Conservation (phyloP, 2,797 vertebrate species). For the Sarcoramphus papa region DNA sequence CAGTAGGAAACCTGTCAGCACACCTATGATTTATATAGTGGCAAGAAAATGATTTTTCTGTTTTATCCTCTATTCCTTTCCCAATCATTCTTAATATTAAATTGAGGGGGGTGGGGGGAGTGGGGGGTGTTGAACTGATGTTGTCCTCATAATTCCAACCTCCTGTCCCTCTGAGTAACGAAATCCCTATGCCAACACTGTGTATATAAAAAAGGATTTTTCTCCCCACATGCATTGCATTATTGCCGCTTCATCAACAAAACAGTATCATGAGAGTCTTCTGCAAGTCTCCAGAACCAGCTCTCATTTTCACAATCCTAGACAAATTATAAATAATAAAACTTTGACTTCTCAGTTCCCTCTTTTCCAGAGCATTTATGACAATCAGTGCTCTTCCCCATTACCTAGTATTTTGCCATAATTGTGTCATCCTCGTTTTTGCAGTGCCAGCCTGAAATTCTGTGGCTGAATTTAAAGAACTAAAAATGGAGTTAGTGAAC, state of each 20-base stretch:
- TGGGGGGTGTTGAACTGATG: neutral
- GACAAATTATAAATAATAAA: neutral
- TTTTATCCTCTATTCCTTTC: neutral
- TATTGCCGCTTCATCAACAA: neutral
- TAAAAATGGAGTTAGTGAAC: neutral
- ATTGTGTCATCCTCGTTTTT: neutral
- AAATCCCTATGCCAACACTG: neutral
- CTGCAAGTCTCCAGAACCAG: neutral
- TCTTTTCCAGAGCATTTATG: neutral
- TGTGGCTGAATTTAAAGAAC: neutral
- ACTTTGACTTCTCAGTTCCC: neutral
- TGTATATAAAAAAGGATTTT: neutral
- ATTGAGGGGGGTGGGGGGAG: neutral
- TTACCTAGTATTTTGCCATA: neutral
- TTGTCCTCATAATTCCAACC: neutral
- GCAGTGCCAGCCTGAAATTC: neutral
- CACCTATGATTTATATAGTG: neutral
- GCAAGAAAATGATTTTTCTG: neutral
- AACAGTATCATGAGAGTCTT: neutral
- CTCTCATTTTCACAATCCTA: neutral
- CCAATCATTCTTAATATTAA: neutral
- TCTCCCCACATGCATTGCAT: neutral
- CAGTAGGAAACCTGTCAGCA: constrained; percentile 39
- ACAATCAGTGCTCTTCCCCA: neutral
- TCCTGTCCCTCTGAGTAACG: neutral